These are phyloP conservation scores for Amyelois transitella DNA, from an alignment of 1,140 invertebrate genomes.

Conservation along the genomic window DNA sequence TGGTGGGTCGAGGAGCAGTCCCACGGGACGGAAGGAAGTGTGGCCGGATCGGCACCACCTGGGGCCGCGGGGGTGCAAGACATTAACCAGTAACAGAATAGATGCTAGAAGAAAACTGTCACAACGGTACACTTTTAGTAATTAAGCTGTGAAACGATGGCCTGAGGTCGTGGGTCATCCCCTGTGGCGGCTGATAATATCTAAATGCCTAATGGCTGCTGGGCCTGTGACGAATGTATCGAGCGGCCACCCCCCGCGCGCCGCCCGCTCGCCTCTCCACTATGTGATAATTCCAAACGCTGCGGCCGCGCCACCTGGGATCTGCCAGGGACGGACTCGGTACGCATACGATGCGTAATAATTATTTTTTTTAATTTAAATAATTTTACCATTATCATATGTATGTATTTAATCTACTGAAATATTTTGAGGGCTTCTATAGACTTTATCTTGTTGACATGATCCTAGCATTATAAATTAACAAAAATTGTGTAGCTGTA, in stretches of 20 bases:
- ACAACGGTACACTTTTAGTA: constrained; percentile 60
- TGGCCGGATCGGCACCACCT: constrained; percentile 54
- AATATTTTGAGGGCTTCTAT: too few relatives aligned
- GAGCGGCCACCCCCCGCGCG: constrained; percentile 29
- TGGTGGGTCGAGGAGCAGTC: constrained; percentile 33
- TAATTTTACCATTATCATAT: background rate
- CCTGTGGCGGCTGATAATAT: constrained; percentile 66
- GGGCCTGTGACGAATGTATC: constrained; percentile 72
- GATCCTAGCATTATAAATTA: too few relatives aligned
- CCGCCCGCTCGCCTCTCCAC: constrained; percentile 46
- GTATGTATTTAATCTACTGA: too few relatives aligned
- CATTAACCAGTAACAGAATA: constrained; percentile 27
- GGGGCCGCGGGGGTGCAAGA: constrained; percentile 40
- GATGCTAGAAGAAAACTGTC: constrained; percentile 2
- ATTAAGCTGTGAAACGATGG: constrained; percentile 62
- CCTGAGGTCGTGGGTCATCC: constrained; percentile 64
- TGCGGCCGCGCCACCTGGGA: constrained; percentile 73
- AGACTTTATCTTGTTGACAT: too few relatives aligned
- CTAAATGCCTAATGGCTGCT: constrained; percentile 73
- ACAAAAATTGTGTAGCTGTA: too few relatives aligned
- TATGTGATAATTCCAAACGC: constrained; percentile 74
- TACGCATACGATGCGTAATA: background rate
- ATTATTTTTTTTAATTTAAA: background rate
- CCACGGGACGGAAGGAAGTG: constrained; percentile 55
- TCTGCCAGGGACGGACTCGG: constrained; percentile 51